Percentiles rank a stretch among this genome's conserved stretches.
phyloP scores from a whole-genome alignment of 1,140 invertebrate species.

The Cydia splendana region DNA sequence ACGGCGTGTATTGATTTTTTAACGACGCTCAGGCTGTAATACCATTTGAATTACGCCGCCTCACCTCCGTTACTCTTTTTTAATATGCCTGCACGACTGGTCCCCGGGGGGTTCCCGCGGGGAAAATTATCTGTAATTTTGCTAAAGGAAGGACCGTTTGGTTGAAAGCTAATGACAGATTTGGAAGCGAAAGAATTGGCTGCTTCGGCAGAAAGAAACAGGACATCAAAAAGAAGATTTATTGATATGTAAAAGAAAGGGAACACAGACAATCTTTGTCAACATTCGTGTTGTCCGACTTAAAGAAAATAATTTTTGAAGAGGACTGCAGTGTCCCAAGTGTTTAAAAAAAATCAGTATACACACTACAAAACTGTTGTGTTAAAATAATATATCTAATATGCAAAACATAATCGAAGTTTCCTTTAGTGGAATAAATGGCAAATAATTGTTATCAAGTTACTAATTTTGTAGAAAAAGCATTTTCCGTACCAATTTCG shows the following conservation, averaged over 20 bases:
- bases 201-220: background rate
- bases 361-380: too few relatives aligned
- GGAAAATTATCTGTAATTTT: conserved; percentile 13
- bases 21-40: conserved; percentile 54
- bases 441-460: too few relatives aligned
- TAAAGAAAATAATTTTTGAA: too few relatives aligned
- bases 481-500: too few relatives aligned
- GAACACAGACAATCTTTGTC: too few relatives aligned
- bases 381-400: too few relatives aligned
- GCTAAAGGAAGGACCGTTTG: background rate
- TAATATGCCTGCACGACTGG: conserved; percentile 33
- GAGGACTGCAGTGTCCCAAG: too few relatives aligned
- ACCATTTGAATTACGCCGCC: conserved; percentile 51
- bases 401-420: too few relatives aligned
- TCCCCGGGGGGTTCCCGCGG: background rate
- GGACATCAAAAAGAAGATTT: background rate
- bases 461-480: too few relatives aligned
- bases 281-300: too few relatives aligned
- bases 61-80: conserved; percentile 43
- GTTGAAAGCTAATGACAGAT: conserved; percentile 5
- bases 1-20: conserved; percentile 65
- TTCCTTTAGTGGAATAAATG: too few relatives aligned
- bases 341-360: too few relatives aligned
- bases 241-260: background rate
- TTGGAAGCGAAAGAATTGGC: background rate